phyloP scores from a whole-genome alignment of 1,140 invertebrate species.

The Ostrea denselamellosa region DNA sequence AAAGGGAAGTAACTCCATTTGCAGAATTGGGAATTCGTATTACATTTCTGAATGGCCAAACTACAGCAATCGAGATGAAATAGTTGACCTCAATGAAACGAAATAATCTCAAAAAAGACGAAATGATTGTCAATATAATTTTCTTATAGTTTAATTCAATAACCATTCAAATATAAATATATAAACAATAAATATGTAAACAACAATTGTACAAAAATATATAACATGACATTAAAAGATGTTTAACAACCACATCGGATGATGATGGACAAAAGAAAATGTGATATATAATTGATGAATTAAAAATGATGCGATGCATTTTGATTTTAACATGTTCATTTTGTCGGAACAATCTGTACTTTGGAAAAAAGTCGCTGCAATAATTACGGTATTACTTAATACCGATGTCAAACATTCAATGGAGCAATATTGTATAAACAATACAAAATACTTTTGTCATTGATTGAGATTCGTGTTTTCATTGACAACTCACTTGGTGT shows the following conservation, averaged over 20 bases:
- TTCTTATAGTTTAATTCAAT: background rate
- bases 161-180: background rate
- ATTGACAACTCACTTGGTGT: background rate
- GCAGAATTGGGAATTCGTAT: too few species aligned
- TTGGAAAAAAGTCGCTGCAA: background rate
- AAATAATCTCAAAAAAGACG: too few species aligned
- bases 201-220: constrained; percentile 5
- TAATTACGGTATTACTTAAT: background rate
- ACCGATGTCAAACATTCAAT: background rate
- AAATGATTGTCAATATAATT: too few species aligned
- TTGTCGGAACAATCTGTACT: background rate
- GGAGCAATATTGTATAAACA: background rate
- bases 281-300: background rate
- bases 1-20: too few species aligned
- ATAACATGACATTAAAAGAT: background rate
- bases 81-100: too few species aligned
- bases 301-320: background rate
- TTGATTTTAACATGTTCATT: background rate
- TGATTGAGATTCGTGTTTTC: background rate
- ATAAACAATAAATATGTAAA: constrained; percentile 8
- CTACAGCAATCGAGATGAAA: too few species aligned
- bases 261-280: background rate
- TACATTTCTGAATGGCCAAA: too few species aligned
- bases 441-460: background rate
- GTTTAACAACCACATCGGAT: background rate